Conservation (phyloP, 2,888 invertebrate genomes). For the Dasypogon diadema region DNA sequence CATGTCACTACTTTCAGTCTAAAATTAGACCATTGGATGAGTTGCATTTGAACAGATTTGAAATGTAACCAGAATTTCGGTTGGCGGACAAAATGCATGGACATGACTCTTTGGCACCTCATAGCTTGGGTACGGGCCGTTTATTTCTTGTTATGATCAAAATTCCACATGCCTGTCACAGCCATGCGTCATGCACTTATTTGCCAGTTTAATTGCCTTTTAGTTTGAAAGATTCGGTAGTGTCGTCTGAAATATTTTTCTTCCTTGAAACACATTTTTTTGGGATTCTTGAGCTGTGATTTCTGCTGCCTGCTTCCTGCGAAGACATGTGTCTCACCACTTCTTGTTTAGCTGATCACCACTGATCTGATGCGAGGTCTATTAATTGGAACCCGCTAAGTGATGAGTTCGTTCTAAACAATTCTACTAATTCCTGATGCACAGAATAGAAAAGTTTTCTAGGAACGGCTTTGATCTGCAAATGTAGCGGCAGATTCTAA, state of each 20-base stretch:
- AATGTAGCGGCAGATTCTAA: conserved; percentile 8
- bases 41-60: not conserved
- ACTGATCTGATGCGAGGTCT: not conserved
- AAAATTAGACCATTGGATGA: conserved; percentile 1
- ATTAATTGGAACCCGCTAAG: conserved; percentile 1
- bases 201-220: conserved; percentile 10
- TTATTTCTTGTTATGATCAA: conserved; percentile 23
- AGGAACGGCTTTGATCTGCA: conserved; percentile 30
- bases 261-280: not conserved
- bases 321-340: not conserved
- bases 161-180: conserved; percentile 3
- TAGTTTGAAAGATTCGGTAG: not conserved
- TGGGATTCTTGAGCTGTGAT: conserved; percentile 11
- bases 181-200: not conserved
- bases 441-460: conserved; percentile 17
- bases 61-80: not conserved
- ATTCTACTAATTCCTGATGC: conserved; percentile 36
- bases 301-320: not conserved
- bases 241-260: not conserved
- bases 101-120: conserved; percentile 10
- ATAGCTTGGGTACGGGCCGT: not conserved
- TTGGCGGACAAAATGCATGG: not conserved
- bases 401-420: conserved; percentile 31
- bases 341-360: not conserved
- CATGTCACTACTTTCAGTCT: not conserved